Percentiles rank a stretch among this genome's conserved stretches.
These are phyloP conservation scores for Rousettus madagascariensis DNA, from an alignment of 2,797 vertebrate genomes.

Conservation along the genomic window DNA sequence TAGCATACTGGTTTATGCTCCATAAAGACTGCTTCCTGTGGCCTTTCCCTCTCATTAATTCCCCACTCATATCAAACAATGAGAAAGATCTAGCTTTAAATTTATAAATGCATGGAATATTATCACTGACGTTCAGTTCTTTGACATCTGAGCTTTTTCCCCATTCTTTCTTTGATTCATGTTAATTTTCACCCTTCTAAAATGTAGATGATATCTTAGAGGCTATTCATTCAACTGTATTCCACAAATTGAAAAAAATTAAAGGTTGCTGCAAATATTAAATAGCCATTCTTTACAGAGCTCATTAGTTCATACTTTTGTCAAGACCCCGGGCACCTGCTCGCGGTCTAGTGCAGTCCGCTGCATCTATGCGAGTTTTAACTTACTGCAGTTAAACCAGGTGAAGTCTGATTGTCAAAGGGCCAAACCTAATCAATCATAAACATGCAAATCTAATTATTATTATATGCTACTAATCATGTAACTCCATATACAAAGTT, in stretches of 20 bases:
- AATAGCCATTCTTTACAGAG: background rate
- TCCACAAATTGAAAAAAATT: background rate
- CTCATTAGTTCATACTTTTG: background rate
- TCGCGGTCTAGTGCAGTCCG: background rate
- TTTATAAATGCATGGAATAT: background rate
- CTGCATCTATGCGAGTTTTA: background rate
- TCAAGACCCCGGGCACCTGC: background rate
- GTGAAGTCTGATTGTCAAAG: background rate
- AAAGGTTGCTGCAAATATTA: background rate
- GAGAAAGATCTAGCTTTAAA: background rate
- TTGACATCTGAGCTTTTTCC: background rate
- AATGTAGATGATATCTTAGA: background rate
- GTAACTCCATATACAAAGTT: background rate
- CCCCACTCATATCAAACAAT: background rate
- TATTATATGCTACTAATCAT: background rate
- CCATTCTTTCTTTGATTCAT: background rate
- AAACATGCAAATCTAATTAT: constrained; percentile 1
- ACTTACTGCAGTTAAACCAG: background rate
- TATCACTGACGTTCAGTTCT: background rate
- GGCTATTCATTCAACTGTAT: background rate
- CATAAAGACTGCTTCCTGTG: background rate
- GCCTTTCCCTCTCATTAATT: background rate
- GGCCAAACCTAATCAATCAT: background rate
- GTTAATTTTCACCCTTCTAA: background rate
- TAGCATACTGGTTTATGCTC: background rate